These are phyloP conservation scores for Macaria notata DNA, from an alignment of 2,888 invertebrate genomes.

Conservation along the genomic window DNA sequence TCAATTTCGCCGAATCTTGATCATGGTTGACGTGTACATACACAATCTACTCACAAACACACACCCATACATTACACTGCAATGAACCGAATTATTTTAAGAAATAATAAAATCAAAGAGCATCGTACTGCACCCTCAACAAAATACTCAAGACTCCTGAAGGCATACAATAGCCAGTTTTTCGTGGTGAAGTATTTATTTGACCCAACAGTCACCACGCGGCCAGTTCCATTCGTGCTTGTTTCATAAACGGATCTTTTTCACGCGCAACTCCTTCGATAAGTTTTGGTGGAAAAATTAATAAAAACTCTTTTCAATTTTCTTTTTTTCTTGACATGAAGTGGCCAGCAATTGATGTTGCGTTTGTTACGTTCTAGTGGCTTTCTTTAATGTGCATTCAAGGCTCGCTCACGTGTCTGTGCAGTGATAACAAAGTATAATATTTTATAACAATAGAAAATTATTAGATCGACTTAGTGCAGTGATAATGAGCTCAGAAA, in stretches of 20 bases:
- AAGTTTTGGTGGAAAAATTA: conserved; percentile 45
- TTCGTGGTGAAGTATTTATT: conserved; percentile 23
- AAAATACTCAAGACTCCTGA: neutral
- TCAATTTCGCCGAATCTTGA: too few species aligned
- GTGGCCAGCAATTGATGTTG: conserved; percentile 12
- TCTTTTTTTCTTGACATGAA: conserved; percentile 11
- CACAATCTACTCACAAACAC: too few species aligned
- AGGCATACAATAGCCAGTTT: conserved; percentile 13
- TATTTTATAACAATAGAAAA: conserved; percentile 10
- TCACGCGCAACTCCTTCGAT: conserved; percentile 17
- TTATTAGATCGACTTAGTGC: conserved; percentile 3
- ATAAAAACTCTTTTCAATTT: neutral
- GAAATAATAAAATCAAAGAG: too few species aligned
- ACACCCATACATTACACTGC: too few species aligned
- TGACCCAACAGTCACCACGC: conserved; percentile 14
- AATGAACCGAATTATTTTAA: too few species aligned
- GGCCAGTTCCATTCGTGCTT: conserved; percentile 31
- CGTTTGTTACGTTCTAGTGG: conserved; percentile 30
- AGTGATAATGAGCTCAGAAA: conserved; percentile 25
- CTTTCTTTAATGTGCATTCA: conserved; percentile 40
- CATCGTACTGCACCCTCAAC: too few species aligned
- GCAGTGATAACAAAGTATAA: conserved; percentile 29
- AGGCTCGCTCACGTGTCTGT: conserved; percentile 37
- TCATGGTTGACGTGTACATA: too few species aligned
- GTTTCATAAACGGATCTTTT: conserved; percentile 25